Conservation (phyloP, 2,113 vertebrate genomes). For the Taurulus bubalis region DNA sequence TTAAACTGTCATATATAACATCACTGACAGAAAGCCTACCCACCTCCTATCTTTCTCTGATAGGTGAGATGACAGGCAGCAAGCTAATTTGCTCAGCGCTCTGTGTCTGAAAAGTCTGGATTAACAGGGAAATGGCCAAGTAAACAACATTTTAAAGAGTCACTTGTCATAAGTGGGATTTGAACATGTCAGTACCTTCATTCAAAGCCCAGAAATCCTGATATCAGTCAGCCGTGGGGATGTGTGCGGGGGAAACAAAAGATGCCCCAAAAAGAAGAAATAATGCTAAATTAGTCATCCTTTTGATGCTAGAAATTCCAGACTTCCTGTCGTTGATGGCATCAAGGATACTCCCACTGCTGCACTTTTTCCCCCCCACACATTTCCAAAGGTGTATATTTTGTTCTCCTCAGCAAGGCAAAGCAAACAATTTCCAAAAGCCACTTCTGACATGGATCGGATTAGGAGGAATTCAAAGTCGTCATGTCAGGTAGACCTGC, state of each 20-base stretch:
- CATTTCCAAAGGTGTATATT: constrained; percentile 5
- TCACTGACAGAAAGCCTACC: constrained; percentile 36
- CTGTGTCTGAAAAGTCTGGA: constrained; percentile 44
- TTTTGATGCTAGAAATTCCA: constrained; percentile 1
- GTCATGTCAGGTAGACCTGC: constrained; percentile 49
- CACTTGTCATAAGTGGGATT: constrained; percentile 16
- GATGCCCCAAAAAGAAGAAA: constrained; percentile 21
- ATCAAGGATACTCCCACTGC: constrained; percentile 25
- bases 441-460: constrained; percentile 4
- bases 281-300: constrained; percentile 8
- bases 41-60: constrained; percentile 33
- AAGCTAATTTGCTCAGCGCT: constrained; percentile 57
- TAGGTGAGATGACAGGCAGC: constrained; percentile 58
- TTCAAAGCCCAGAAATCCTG: constrained; percentile 30
- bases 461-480: constrained; percentile 32
- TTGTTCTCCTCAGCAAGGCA: background rate
- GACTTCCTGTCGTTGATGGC: constrained; percentile 2
- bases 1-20: constrained; percentile 57
- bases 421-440: constrained; percentile 45
- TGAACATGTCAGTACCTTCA: constrained; percentile 4
- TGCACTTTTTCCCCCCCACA: background rate
- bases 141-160: constrained; percentile 27
- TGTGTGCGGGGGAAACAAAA: constrained; percentile 17
- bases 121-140: constrained; percentile 21
- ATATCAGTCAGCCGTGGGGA: constrained; percentile 26